phyloP scores from a whole-genome alignment of 2,888 invertebrate genomes.

The Mythimna pallens region DNA sequence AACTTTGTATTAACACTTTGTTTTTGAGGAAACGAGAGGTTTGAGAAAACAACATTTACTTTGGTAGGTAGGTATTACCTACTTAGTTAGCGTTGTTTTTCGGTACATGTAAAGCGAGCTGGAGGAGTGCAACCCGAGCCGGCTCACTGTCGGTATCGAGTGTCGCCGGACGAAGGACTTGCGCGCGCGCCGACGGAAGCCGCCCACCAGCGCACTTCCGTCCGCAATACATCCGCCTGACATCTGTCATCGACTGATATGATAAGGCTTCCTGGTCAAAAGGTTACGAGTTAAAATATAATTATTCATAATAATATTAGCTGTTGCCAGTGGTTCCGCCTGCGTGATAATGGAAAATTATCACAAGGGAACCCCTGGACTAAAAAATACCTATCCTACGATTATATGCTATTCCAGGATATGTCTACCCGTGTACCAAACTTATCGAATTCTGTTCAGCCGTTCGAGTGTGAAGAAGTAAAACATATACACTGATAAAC shows the following conservation, averaged over 20 bases:
- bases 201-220: constrained; percentile 81
- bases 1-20: constrained; percentile 63
- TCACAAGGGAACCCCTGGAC: no score
- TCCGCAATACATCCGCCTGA: constrained; percentile 67
- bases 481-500: no score
- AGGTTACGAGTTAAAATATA: constrained; percentile 35
- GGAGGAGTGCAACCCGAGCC: constrained; percentile 73
- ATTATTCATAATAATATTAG: constrained; percentile 6
- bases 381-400: no score
- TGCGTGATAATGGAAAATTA: no score
- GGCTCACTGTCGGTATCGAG: constrained; percentile 68
- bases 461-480: no score
- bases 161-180: constrained; percentile 75
- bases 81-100: constrained; percentile 27
- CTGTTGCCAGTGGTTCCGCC: no score
- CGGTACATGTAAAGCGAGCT: constrained; percentile 69
- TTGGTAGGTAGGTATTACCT: constrained; percentile 12
- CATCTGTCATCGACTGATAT: constrained; percentile 70
- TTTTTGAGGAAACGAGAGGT: constrained; percentile 41
- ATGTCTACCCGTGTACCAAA: no score
- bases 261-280: constrained; percentile 84
- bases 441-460: no score
- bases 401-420: no score
- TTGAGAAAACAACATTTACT: constrained; percentile 29
- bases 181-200: constrained; percentile 87